Conservation (phyloP, 2,888 invertebrate species). For the Cheilosia vernalis region DNA sequence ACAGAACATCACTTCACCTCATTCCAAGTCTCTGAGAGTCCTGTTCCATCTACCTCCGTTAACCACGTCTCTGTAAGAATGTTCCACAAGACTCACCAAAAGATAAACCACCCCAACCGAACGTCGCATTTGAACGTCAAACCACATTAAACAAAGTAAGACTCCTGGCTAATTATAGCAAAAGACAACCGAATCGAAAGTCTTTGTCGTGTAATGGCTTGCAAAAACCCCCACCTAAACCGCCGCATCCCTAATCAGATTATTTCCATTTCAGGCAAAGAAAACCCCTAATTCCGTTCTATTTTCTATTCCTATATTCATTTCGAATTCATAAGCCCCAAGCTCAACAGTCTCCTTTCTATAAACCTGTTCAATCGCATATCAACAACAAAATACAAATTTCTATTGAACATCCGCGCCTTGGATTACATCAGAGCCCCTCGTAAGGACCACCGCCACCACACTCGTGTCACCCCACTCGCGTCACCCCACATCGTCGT, state of each 20-base stretch:
- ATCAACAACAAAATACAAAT: slow-evolving; percentile 26
- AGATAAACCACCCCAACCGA: too few species aligned
- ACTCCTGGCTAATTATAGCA: too few species aligned
- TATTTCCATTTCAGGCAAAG: slow-evolving; percentile 4
- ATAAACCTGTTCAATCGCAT: slow-evolving; percentile 17
- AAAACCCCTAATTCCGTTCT: neutral
- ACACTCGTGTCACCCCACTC: neutral
- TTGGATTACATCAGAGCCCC: slow-evolving; percentile 38
- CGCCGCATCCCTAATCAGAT: neutral
- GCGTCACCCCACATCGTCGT: neutral
- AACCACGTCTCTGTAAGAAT: too few species aligned
- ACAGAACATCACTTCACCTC: too few species aligned
- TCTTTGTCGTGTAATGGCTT: neutral
- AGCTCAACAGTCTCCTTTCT: slow-evolving; percentile 26
- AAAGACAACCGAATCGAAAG: neutral
- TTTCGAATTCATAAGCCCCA: slow-evolving; percentile 7
- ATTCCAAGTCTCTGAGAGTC: too few species aligned
- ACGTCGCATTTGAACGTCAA: too few species aligned
- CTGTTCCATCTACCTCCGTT: too few species aligned
- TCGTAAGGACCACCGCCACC: neutral
- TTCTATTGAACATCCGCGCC: slow-evolving; percentile 35
- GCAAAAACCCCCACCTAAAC: neutral
- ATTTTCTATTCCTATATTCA: neutral
- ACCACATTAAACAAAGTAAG: too few species aligned
- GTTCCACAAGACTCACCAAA: too few species aligned